Percentiles rank a stretch among this genome's conserved stretches.
Evolutionary conservation across 2,888 invertebrate genomes (phyloP).

Genomic region (Hydropsyche betteni): DNA sequence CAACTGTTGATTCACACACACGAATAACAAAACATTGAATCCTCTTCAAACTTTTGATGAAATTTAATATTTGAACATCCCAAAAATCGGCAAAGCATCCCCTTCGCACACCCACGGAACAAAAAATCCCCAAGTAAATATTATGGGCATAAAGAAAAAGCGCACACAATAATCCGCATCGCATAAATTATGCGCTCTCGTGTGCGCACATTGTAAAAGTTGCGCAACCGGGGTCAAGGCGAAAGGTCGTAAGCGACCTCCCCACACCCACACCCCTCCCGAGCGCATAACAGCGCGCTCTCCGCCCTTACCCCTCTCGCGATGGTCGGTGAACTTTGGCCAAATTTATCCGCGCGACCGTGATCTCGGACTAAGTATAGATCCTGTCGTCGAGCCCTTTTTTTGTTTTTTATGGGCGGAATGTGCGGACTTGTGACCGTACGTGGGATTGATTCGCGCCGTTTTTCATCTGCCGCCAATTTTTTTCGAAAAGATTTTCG

Average conservation of each 20-base stretch:
- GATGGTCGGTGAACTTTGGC: too few species aligned
- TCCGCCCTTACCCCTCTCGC: background rate
- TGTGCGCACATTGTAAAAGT: background rate
- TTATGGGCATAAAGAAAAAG: too few species aligned
- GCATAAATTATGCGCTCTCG: background rate
- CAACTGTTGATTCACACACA: too few species aligned
- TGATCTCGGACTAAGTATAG: too few species aligned
- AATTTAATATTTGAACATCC: background rate
- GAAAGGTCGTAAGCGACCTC: slow-evolving; percentile 25
- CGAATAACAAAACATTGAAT: too few species aligned
- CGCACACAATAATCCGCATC: too few species aligned
- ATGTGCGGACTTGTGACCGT: too few species aligned
- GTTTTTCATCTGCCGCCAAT: slow-evolving; percentile 1
- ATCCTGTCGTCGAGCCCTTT: too few species aligned
- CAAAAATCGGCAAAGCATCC: background rate
- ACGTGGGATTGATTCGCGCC: too few species aligned
- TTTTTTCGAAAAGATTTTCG: slow-evolving; percentile 25
- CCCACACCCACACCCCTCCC: background rate
- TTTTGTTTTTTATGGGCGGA: too few species aligned
- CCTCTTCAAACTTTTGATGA: background rate
- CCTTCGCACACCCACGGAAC: background rate
- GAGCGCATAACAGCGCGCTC: background rate
- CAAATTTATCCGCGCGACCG: too few species aligned
- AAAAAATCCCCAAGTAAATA: background rate
- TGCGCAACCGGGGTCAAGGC: slow-evolving; percentile 23